These are phyloP conservation scores for Chymomyza fuscimana DNA, from an alignment of 2,888 invertebrate genomes.

Conservation along the genomic window DNA sequence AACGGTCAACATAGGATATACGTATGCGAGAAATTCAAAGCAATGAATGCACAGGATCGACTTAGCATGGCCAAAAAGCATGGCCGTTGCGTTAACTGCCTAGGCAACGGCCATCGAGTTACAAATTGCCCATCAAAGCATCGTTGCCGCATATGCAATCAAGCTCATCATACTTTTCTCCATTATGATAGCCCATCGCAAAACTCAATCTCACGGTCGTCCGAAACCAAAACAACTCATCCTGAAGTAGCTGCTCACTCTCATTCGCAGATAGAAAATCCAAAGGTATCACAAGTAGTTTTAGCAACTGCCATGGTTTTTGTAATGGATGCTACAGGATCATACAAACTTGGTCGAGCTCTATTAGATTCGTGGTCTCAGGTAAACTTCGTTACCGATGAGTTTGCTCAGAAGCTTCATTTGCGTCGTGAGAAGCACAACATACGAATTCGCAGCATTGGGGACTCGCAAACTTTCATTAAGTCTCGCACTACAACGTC, in stretches of 20 bases:
- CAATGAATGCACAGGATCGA: not conserved
- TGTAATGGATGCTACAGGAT: slow-evolving; percentile 18
- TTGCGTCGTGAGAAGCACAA: slow-evolving; percentile 18
- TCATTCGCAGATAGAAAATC: too few species aligned
- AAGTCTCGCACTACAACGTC: slow-evolving; percentile 22
- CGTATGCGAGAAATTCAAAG: not conserved
- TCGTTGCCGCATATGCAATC: not conserved
- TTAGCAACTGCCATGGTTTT: slow-evolving; percentile 40
- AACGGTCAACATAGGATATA: too few species aligned
- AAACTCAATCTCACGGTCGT: too few species aligned
- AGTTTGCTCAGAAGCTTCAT: too few species aligned
- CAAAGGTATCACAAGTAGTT: slow-evolving; percentile 7
- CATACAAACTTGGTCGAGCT: slow-evolving; percentile 26
- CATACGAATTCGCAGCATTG: slow-evolving; percentile 15
- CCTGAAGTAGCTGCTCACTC: too few species aligned
- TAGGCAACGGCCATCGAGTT: not conserved
- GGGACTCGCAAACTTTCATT: slow-evolving; percentile 13
- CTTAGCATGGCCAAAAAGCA: not conserved
- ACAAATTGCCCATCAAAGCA: not conserved
- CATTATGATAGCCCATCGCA: too few species aligned
- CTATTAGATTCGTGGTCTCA: slow-evolving; percentile 35
- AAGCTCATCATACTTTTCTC: not conserved
- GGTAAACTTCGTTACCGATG: slow-evolving; percentile 20
- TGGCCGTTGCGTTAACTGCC: not conserved
- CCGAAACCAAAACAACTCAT: too few species aligned